A percentile compares a stretch with the other conserved stretches of the same genome.
phyloP scores from a whole-genome alignment of 2,797 vertebrate genomes.

The Eulemur rubriventer region DNA sequence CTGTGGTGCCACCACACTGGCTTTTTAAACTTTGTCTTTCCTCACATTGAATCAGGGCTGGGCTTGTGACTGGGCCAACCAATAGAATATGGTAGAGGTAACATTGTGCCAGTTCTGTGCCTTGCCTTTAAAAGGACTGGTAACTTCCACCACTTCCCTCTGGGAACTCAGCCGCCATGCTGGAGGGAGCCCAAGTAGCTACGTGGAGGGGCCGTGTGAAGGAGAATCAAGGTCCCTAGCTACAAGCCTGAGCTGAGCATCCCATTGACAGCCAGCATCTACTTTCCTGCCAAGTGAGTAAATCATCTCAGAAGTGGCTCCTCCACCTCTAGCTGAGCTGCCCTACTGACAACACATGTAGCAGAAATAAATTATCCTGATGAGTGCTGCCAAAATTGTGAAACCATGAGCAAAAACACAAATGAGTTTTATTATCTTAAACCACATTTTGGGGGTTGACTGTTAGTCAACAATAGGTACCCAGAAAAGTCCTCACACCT shows the following conservation, averaged over 20 bases:
- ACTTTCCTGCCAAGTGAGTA: not conserved
- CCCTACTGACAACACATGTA: not conserved
- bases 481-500: not conserved
- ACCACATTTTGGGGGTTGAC: not conserved
- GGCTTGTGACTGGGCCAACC: not conserved
- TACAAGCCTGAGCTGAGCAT: not conserved
- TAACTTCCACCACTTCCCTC: not conserved
- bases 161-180: rapidly evolving
- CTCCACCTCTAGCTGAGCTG: not conserved
- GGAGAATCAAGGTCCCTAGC: not conserved
- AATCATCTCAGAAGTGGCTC: not conserved
- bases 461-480: not conserved
- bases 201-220: rapidly evolving
- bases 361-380: too few species aligned
- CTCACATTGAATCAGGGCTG: not conserved
- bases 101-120: too few species aligned
- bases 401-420: not conserved
- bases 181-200: not conserved
- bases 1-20: not conserved
- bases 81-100: not conserved
- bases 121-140: not conserved
- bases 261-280: too few species aligned
- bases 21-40: not conserved
- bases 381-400: not conserved
- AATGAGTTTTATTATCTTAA: not conserved